Evolutionary conservation across 2,888 invertebrate genomes (phyloP).

Genomic region (Dasypogon diadema): DNA sequence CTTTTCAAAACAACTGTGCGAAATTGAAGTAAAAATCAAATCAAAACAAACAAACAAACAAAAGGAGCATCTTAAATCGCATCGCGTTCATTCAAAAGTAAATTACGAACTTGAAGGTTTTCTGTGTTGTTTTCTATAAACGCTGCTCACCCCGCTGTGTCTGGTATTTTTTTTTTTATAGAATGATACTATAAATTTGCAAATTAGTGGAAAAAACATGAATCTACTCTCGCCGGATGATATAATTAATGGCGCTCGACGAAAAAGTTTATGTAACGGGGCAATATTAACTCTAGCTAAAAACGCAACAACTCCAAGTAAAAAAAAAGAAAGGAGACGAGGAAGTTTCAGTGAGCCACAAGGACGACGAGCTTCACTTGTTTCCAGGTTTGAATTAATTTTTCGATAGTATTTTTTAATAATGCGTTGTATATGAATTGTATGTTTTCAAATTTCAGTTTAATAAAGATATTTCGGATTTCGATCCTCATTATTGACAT

Average conservation of each 20-base stretch:
- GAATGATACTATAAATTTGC: conserved; percentile 21
- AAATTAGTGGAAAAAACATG: conserved; percentile 59
- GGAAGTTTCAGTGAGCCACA: conserved; percentile 65
- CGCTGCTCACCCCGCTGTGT: background rate
- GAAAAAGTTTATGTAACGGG: conserved; percentile 66
- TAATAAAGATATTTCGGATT: too few relatives aligned
- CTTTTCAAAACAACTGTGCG: background rate
- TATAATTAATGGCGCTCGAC: conserved; percentile 63
- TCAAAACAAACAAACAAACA: background rate
- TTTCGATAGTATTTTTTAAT: background rate
- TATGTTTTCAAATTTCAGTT: too few relatives aligned
- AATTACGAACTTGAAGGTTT: background rate
- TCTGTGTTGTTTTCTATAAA: background rate
- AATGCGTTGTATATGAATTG: too few relatives aligned
- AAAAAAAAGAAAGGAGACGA: conserved; percentile 63
- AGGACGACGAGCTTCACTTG: conserved; percentile 68
- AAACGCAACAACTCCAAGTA: conserved; percentile 58
- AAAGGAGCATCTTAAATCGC: background rate
- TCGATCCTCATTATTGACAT: too few relatives aligned
- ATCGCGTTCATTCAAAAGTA: background rate
- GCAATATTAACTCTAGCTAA: conserved; percentile 61
- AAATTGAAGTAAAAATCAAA: background rate
- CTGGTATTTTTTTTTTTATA: background rate
- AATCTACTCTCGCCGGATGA: conserved; percentile 66
- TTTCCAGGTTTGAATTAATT: conserved; percentile 65